These are phyloP conservation scores for Parnassius mnemosyne DNA, from an alignment of 2,888 invertebrate genomes.

Conservation along the genomic window DNA sequence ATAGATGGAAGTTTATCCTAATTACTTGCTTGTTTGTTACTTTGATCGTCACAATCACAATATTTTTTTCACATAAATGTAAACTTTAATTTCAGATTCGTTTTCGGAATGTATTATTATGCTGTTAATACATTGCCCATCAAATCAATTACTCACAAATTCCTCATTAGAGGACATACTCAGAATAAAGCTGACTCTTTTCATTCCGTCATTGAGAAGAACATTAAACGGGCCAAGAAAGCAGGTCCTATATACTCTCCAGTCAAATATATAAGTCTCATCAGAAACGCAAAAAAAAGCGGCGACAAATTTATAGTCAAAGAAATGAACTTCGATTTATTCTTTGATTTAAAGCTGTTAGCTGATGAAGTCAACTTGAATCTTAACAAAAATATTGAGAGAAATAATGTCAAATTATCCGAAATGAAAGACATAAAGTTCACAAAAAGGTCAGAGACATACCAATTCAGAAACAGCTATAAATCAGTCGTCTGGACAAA, in stretches of 20 bases:
- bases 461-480: not conserved
- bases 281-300: too few species aligned
- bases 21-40: too few species aligned
- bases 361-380: too few species aligned
- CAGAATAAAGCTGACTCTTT: not conserved
- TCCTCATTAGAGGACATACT: not conserved
- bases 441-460: not conserved
- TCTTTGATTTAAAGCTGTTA: too few species aligned
- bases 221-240: too few species aligned
- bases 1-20: not conserved
- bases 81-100: not conserved
- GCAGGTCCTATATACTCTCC: too few species aligned
- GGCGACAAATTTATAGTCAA: too few species aligned
- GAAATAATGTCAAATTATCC: too few species aligned
- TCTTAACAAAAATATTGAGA: too few species aligned
- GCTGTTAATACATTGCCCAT: not conserved
- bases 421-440: too few species aligned
- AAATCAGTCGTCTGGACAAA: not conserved
- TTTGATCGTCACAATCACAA: not conserved
- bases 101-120: not conserved
- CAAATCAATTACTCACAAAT: not conserved
- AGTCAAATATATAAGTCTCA: too few species aligned
- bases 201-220: not conserved
- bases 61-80: not conserved
- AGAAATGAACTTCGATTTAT: too few species aligned